Conservation (phyloP, 2,888 invertebrate species). For the Phymatocera aterrima region DNA sequence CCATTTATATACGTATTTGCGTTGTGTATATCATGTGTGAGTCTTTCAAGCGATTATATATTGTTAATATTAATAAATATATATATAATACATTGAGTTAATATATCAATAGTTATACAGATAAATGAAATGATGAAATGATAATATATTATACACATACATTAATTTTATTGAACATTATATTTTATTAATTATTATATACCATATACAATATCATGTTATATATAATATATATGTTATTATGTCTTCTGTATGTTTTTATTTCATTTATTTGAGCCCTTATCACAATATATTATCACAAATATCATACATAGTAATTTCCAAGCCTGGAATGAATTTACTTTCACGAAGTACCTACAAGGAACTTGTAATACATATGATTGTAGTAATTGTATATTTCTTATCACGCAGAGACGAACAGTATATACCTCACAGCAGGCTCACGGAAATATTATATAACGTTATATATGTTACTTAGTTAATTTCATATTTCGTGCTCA, state of each 20-base stretch:
- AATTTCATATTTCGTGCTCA: slow-evolving; percentile 23
- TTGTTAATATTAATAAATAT: slow-evolving; percentile 35
- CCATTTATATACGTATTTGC: neutral
- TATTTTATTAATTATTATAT: slow-evolving; percentile 72
- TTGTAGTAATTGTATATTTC: neutral
- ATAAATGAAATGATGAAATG: slow-evolving; percentile 52
- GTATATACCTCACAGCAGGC: slow-evolving; percentile 18
- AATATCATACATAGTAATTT: slow-evolving; percentile 56
- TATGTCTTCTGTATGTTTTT: slow-evolving; percentile 47
- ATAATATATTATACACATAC: slow-evolving; percentile 68
- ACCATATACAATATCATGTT: slow-evolving; percentile 67
- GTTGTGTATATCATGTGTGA: neutral
- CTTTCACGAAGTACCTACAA: neutral
- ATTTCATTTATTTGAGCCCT: slow-evolving; percentile 46
- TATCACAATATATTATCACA: slow-evolving; percentile 22
- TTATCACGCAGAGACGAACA: neutral
- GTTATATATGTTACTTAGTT: neutral
- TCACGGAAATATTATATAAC: slow-evolving; percentile 7
- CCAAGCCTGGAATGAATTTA: slow-evolving; percentile 35
- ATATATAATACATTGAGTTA: slow-evolving; percentile 18
- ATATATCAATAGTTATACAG: slow-evolving; percentile 33
- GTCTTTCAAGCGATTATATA: slow-evolving; percentile 41
- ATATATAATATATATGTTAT: slow-evolving; percentile 66
- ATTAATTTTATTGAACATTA: slow-evolving; percentile 71
- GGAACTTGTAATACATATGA: neutral